These are phyloP conservation scores for Paramuricea clavata DNA, from an alignment of 92 coral and sea anemone genomes.

Conservation along the genomic window DNA sequence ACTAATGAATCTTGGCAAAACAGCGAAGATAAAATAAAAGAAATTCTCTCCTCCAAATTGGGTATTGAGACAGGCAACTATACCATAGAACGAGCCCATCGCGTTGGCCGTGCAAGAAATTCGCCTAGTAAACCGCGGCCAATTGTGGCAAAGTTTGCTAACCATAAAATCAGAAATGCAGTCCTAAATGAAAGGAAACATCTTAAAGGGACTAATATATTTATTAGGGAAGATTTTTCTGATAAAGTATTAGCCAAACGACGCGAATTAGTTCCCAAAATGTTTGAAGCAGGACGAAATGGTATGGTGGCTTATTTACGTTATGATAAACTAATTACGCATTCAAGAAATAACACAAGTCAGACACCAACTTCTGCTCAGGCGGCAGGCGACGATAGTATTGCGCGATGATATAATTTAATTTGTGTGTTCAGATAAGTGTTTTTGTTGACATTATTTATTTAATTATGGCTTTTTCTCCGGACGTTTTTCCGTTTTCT, in stretches of 20 bases:
- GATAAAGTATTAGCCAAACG: slow-evolving; percentile 52
- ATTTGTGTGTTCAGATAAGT: too few relatives aligned
- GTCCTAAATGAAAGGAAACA: slow-evolving; percentile 36
- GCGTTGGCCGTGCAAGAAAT: slow-evolving; percentile 43
- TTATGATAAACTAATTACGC: slow-evolving; percentile 58
- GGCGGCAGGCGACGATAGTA: background rate
- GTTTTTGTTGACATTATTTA: background rate
- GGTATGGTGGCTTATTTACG: slow-evolving; percentile 53
- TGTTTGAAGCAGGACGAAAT: slow-evolving; percentile 56
- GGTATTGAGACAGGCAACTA: slow-evolving; percentile 20
- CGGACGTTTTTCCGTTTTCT: slow-evolving; percentile 12
- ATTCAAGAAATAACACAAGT: background rate
- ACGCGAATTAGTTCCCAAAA: slow-evolving; percentile 49
- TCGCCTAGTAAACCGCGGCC: slow-evolving; percentile 42
- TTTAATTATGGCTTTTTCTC: background rate
- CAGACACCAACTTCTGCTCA: background rate
- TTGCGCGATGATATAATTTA: background rate
- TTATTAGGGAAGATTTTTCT: slow-evolving; percentile 65
- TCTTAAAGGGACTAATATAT: slow-evolving; percentile 49
- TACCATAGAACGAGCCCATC: slow-evolving; percentile 65
- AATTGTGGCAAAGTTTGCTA: slow-evolving; percentile 57
- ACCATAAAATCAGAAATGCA: slow-evolving; percentile 56
- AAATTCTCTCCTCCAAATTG: slow-evolving; percentile 34
- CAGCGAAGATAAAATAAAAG: slow-evolving; percentile 56
- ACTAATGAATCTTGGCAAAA: slow-evolving; percentile 52